Percentiles rank a stretch among this genome's conserved stretches.
Evolutionary conservation across 2,888 invertebrate genomes (phyloP).

Genomic region (Rutpela maculata): DNA sequence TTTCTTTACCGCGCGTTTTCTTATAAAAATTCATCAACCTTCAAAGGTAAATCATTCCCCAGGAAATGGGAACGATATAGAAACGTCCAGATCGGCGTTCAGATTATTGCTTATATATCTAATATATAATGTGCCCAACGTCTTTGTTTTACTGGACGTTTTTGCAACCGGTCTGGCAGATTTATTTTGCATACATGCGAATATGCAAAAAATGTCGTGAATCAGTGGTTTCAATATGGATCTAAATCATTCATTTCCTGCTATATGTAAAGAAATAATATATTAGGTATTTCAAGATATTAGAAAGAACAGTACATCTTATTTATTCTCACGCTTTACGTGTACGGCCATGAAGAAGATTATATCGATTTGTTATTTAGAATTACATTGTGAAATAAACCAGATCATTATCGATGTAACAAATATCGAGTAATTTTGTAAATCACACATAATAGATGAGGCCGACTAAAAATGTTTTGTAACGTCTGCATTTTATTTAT

Average conservation of each 20-base stretch:
- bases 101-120: constrained; percentile 18
- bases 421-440: constrained; percentile 31
- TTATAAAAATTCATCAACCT: constrained; percentile 20
- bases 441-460: constrained; percentile 11
- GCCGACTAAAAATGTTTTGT: constrained; percentile 1
- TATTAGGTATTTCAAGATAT: constrained; percentile 43
- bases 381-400: constrained; percentile 37
- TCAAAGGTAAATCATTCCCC: constrained; percentile 19
- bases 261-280: constrained; percentile 41
- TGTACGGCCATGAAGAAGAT: constrained; percentile 32
- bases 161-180: constrained; percentile 35
- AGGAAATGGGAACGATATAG: constrained; percentile 20
- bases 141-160: constrained; percentile 19
- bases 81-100: constrained; percentile 9
- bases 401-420: constrained; percentile 29
- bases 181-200: constrained; percentile 39
- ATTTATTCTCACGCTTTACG: constrained; percentile 36
- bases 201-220: constrained; percentile 40
- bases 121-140: constrained; percentile 25
- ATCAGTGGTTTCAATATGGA: constrained; percentile 41
- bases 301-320: constrained; percentile 38
- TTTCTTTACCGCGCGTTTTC: constrained; percentile 7
- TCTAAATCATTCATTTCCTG: constrained; percentile 51
- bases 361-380: constrained; percentile 40
- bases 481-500: neutral